Conservation (phyloP, 2,888 invertebrate genomes). For the Salticus scenicus region DNA sequence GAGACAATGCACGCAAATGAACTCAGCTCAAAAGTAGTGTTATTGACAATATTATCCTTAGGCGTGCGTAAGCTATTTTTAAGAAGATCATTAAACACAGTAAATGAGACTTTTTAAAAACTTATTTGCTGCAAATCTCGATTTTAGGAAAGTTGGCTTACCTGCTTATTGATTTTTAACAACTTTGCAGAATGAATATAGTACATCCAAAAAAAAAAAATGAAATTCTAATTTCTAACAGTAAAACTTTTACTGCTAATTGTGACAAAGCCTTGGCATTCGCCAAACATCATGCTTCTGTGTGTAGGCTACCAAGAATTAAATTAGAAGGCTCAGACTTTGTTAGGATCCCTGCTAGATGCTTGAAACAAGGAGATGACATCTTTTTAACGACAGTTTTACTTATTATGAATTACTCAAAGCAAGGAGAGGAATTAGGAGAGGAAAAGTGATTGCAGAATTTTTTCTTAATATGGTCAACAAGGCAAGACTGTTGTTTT, state of each 20-base stretch:
- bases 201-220: neutral
- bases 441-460: slow-evolving; percentile 1
- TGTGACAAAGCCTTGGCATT: slow-evolving; percentile 15
- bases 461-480: neutral
- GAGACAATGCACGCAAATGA: slow-evolving; percentile 13
- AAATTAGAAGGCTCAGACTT: neutral
- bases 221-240: neutral
- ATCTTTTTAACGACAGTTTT: slow-evolving; percentile 8
- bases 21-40: neutral
- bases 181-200: neutral
- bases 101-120: neutral
- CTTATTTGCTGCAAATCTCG: slow-evolving; percentile 9
- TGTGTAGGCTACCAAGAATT: neutral
- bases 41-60: neutral
- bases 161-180: neutral
- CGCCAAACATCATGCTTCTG: neutral
- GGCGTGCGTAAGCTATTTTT: slow-evolving; percentile 4
- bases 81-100: neutral
- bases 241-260: neutral
- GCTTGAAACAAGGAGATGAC: slow-evolving; percentile 4
- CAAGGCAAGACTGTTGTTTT: neutral
- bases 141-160: neutral
- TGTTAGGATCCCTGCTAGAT: neutral
- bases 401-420: slow-evolving; percentile 11
- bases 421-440: neutral